Percentiles rank a stretch among this genome's conserved stretches.
Conservation (phyloP, 1,140 invertebrate genomes). For the Muscidifurax raptorellus region DNA sequence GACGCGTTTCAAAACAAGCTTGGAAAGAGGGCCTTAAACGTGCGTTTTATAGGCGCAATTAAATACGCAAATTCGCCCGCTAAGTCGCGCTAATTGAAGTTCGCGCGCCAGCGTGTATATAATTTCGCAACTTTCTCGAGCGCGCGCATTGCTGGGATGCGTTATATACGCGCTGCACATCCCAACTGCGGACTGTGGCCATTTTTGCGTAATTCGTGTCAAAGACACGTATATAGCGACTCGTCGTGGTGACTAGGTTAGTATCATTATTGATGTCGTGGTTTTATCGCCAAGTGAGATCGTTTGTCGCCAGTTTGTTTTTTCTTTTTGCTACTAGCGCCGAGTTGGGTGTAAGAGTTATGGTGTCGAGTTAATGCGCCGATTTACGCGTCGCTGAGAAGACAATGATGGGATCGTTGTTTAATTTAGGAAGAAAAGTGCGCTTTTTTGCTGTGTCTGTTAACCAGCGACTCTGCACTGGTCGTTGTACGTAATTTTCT, state of each 20-base stretch:
- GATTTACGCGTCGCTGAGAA: neutral
- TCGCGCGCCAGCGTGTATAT: neutral
- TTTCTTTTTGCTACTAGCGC: no score
- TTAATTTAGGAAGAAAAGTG: neutral
- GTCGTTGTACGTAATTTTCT: neutral
- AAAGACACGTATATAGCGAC: neutral
- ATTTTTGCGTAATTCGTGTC: conserved; percentile 11
- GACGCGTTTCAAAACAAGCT: neutral
- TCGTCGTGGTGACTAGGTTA: no score
- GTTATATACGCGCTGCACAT: neutral
- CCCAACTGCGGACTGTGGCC: neutral
- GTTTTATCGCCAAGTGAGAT: neutral
- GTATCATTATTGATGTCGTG: neutral
- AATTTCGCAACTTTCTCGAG: conserved; percentile 20
- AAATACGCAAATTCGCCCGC: conserved; percentile 18
- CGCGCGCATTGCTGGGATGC: neutral
- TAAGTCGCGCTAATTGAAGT: conserved; percentile 40
- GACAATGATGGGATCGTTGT: neutral
- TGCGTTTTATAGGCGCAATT: conserved; percentile 33
- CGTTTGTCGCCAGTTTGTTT: neutral
- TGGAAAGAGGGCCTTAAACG: neutral
- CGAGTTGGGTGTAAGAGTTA: neutral
- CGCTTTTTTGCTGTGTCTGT: neutral
- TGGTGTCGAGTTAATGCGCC: neutral
- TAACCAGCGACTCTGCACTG: neutral